Percentiles rank a stretch among this genome's conserved stretches.
These are phyloP conservation scores for Acronicta alni DNA, from an alignment of 2,888 invertebrate species.

Conservation along the genomic window DNA sequence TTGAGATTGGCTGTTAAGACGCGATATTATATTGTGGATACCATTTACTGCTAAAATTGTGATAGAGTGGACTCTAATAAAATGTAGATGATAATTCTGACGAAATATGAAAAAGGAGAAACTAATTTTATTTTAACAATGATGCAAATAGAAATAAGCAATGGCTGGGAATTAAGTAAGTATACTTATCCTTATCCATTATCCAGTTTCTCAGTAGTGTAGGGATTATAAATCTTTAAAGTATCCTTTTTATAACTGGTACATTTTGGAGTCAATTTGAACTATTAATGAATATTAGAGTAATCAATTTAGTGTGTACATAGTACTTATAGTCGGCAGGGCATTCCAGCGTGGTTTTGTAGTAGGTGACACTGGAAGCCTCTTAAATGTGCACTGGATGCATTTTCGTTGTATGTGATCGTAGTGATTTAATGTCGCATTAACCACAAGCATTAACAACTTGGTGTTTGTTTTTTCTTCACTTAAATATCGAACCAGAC, in stretches of 20 bases:
- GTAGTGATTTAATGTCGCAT: constrained; percentile 41
- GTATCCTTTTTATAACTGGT: too few species aligned
- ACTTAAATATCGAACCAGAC: background rate
- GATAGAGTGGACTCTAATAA: too few species aligned
- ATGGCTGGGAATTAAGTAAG: too few species aligned
- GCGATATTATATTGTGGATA: constrained; percentile 17
- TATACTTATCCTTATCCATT: too few species aligned
- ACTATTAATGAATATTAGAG: constrained; percentile 9
- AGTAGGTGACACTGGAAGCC: constrained; percentile 25
- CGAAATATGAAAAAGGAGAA: too few species aligned
- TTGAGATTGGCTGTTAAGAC: constrained; percentile 20
- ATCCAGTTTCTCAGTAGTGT: too few species aligned
- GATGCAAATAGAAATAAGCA: too few species aligned
- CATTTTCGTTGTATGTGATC: constrained; percentile 34
- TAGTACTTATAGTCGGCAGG: constrained; percentile 3
- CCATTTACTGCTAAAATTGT: too few species aligned
- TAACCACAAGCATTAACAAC: constrained; percentile 16
- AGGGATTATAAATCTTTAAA: too few species aligned
- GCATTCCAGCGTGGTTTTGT: constrained; percentile 8
- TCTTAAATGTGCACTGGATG: constrained; percentile 34
- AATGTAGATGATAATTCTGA: too few species aligned
- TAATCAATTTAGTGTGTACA: constrained; percentile 6
- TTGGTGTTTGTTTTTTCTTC: constrained; percentile 3
- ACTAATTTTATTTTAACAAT: too few species aligned
- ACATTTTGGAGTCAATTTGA: too few species aligned